Evolutionary conservation across 2,888 invertebrate species (phyloP).

Genomic region (Tholera decimalis): DNA sequence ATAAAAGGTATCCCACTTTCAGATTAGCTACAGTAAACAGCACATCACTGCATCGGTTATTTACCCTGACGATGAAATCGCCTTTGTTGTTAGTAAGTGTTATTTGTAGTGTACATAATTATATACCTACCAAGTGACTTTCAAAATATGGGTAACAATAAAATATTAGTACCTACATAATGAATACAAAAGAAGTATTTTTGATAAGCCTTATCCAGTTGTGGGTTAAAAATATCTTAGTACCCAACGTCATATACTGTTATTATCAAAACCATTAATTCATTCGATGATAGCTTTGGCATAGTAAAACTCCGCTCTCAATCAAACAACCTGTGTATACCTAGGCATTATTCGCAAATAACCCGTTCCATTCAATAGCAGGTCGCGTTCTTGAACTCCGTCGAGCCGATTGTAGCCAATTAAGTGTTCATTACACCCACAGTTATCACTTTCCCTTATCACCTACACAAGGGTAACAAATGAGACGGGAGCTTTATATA

Average conservation of each 20-base stretch:
- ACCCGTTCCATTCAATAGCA: conserved; percentile 50
- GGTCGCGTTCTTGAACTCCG: conserved; percentile 65
- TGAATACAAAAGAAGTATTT: conserved; percentile 5
- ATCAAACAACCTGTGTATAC: conserved; percentile 23
- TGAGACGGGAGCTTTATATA: conserved; percentile 67
- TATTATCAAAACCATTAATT: conserved; percentile 3
- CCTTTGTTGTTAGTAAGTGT: background rate
- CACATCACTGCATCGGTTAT: background rate
- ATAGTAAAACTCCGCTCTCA: conserved; percentile 26
- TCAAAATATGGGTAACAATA: background rate
- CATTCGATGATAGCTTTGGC: conserved; percentile 15
- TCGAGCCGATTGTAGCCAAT: conserved; percentile 52
- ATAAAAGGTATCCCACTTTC: background rate
- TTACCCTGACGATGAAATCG: too few species aligned
- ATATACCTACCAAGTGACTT: background rate
- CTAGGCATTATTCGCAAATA: conserved; percentile 36
- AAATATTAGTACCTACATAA: background rate
- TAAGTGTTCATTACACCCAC: conserved; percentile 62
- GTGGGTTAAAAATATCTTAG: background rate
- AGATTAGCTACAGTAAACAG: background rate
- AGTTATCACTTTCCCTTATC: conserved; percentile 62
- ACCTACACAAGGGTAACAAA: conserved; percentile 56
- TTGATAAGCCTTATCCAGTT: conserved; percentile 8
- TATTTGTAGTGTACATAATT: background rate
- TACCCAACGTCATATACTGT: background rate